Percentiles rank a stretch among this genome's conserved stretches.
These are phyloP conservation scores for Columba guinea DNA, from an alignment of 2,797 vertebrate species.

Conservation along the genomic window DNA sequence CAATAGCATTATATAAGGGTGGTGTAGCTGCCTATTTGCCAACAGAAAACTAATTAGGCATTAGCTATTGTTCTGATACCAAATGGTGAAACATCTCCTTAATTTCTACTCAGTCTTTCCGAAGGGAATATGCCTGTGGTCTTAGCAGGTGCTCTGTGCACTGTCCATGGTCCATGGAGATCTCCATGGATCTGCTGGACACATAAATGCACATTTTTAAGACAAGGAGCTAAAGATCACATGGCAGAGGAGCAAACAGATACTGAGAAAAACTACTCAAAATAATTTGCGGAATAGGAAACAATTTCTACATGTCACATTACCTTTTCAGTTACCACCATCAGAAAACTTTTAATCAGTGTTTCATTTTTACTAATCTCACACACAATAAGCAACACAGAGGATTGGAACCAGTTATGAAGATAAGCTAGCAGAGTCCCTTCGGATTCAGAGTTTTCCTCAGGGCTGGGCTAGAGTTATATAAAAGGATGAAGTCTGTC, in stretches of 20 bases:
- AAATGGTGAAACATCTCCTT: not conserved
- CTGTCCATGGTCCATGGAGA: not conserved
- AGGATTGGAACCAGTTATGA: not conserved
- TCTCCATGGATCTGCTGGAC: not conserved
- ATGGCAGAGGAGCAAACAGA: not conserved
- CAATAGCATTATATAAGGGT: not conserved
- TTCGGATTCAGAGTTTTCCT: not conserved
- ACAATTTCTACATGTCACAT: not conserved
- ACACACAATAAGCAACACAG: not conserved
- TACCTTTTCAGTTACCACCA: not conserved
- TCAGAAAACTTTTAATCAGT: not conserved
- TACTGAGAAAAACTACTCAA: not conserved
- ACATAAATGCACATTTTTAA: not conserved
- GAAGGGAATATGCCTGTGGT: not conserved
- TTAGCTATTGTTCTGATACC: not conserved
- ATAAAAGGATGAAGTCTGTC: not conserved
- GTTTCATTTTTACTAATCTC: not conserved
- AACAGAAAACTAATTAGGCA: not conserved
- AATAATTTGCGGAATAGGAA: not conserved
- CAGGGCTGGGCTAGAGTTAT: not conserved
- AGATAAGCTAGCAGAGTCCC: not conserved
- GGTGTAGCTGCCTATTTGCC: not conserved
- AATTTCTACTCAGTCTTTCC: not conserved
- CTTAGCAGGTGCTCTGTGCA: not conserved
- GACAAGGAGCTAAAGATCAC: not conserved